Evolutionary conservation across 2,797 vertebrate genomes (phyloP).

Genomic region (Gymnocypris eckloni): DNA sequence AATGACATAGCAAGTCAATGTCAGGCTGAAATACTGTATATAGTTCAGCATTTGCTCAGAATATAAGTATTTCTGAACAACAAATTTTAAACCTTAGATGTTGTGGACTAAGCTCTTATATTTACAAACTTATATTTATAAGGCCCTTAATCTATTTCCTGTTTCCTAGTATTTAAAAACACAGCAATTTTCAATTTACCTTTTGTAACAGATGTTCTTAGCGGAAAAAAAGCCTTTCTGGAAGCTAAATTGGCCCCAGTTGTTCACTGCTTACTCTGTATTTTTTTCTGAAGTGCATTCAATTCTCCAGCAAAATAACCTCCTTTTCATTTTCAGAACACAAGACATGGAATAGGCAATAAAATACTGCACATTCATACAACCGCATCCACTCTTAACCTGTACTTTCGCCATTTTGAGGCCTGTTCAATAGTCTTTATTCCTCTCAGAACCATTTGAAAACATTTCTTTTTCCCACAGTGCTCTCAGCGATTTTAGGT

Average conservation of each 20-base stretch:
- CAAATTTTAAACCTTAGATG: constrained; percentile 40
- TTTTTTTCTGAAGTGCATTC: constrained; percentile 32
- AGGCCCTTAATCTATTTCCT: constrained; percentile 55
- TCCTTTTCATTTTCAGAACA: constrained; percentile 15
- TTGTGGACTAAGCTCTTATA: constrained; percentile 25
- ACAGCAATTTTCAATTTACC: constrained; percentile 53
- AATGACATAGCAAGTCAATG: constrained; percentile 46
- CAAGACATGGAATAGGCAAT: background rate
- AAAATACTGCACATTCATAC: background rate
- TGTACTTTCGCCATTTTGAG: background rate
- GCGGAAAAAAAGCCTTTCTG: constrained; percentile 42
- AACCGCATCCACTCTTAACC: background rate
- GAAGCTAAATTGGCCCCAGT: constrained; percentile 42
- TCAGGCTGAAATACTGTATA: constrained; percentile 30
- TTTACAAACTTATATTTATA: constrained; percentile 43
- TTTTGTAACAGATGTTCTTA: constrained; percentile 62
- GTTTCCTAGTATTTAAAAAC: constrained; percentile 53
- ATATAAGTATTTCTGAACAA: constrained; percentile 27
- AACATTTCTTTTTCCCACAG: constrained; percentile 35
- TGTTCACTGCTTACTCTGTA: constrained; percentile 28
- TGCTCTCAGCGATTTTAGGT: constrained; percentile 47
- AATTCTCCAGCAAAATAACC: constrained; percentile 11
- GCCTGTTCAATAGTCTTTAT: constrained; percentile 6
- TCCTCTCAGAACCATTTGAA: constrained; percentile 22
- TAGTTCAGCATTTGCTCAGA: constrained; percentile 14